Evolutionary conservation across 2,888 invertebrate species (phyloP).

Genomic region (Drosophila affinis): DNA sequence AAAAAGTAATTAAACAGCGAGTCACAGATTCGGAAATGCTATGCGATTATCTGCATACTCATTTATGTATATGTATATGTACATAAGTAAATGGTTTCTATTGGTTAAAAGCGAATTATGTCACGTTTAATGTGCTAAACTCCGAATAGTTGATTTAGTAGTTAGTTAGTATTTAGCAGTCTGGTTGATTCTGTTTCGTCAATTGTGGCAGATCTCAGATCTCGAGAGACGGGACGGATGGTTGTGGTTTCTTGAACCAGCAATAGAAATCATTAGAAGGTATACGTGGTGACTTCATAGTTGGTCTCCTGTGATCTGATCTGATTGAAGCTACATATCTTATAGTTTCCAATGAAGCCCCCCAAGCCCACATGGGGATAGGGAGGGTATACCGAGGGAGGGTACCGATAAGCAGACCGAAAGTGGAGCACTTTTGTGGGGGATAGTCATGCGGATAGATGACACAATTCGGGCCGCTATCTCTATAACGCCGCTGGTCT

Average conservation of each 20-base stretch:
- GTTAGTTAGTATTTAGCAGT: too few relatives aligned
- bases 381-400: neutral
- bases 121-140: neutral
- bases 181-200: too few relatives aligned
- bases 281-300: too few relatives aligned
- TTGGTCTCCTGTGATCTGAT: too few relatives aligned
- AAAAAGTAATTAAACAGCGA: constrained; percentile 6
- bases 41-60: constrained; percentile 51
- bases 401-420: neutral
- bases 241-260: too few relatives aligned
- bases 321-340: neutral
- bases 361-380: neutral
- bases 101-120: neutral
- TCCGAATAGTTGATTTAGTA: too few relatives aligned
- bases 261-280: too few relatives aligned
- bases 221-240: too few relatives aligned
- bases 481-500: neutral
- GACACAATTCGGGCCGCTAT: neutral
- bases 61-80: neutral
- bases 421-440: neutral
- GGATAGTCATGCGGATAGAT: neutral
- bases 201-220: too few relatives aligned
- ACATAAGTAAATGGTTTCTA: neutral
- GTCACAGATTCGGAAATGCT: constrained; percentile 36
- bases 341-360: neutral